Base-by-base conservation (phyloP, 2,113 vertebrate species). In the Sinocyclocheilus grahami region DNA sequence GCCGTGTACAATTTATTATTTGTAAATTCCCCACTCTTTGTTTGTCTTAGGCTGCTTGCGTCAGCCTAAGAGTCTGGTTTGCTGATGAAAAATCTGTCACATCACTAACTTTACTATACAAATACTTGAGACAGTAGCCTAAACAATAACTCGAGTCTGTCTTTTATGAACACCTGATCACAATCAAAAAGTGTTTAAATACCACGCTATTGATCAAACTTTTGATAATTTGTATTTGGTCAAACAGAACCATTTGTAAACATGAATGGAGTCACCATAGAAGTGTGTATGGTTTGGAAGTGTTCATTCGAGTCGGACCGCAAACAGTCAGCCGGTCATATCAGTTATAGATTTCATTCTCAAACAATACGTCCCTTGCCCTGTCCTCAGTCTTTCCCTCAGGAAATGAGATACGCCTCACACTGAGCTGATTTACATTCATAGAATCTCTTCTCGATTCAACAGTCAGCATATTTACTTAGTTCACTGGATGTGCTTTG, bases 101-200 rank as follows among this genome's bases (percentile, higher is more conserved):
- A 82, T 42, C 1, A 18, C 48, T 81, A 20, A 78, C 30, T 22
- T 62, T 42, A 79, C 33, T 14, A 14, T 4, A 62, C 55, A 79
- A 79, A 39, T 79, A 62, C 39, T 79, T 79, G 33, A 79, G 53
- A 20, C 78, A 79, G 78, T 79, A 48, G 65, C 74, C 42, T 81
- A 75, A 62, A 62, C 78, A 82, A 82, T 48, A 62, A 24, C 78
- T n/a, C 1, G 4, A 33, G 16, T 33, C 78, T 77, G 86, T 91
- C 90, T 92, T 90, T 89, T 86, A 60, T 5, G 2, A 79, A 12
- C 33, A 62, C 78, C 33, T 72, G 69, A 72, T 72, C 69, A 60
- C 18, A 39, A 60, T 62, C 75, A 39, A 58, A 79, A 78, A 39
- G 53, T 39, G 18, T 62, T 79, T 37, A 62, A 79, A 79, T 14